These are phyloP conservation scores for Falco punctatus DNA, from an alignment of 2,113 vertebrate genomes.

Conservation along the genomic window DNA sequence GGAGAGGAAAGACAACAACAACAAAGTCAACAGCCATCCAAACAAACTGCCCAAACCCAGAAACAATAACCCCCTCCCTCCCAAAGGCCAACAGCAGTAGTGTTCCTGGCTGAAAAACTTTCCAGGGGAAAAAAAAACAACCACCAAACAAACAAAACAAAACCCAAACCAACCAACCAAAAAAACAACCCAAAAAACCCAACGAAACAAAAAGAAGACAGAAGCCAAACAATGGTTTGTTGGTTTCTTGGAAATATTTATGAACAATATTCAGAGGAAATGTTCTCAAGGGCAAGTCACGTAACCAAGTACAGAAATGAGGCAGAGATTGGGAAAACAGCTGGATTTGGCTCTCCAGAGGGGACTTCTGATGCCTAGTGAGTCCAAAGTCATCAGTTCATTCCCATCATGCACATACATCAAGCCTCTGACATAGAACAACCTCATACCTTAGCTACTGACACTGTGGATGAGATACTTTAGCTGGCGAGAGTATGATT, in stretches of 20 bases:
- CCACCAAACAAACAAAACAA: background rate
- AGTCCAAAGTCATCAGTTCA: constrained; percentile 14
- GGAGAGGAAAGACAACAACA: background rate
- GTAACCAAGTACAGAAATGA: background rate
- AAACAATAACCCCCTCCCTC: background rate
- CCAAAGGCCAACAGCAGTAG: background rate
- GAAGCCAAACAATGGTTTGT: constrained; percentile 8
- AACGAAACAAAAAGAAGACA: background rate
- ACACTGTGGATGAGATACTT: constrained; percentile 27
- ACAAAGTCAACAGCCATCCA: background rate
- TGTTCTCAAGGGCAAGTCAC: constrained; percentile 1
- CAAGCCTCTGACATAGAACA: background rate
- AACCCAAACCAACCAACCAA: background rate
- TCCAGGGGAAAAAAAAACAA: background rate
- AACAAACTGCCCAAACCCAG: background rate
- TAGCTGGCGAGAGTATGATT: constrained; percentile 44
- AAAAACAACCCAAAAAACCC: background rate
- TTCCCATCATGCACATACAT: background rate
- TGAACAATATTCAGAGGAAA: constrained; percentile 8
- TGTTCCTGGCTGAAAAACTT: background rate
- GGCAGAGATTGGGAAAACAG: background rate
- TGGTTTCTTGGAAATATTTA: constrained; percentile 56
- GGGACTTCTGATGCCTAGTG: background rate
- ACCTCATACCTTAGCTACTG: background rate
- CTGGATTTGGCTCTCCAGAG: background rate